phyloP scores from a whole-genome alignment of 1,140 invertebrate genomes.

The Pomacea maculata region DNA sequence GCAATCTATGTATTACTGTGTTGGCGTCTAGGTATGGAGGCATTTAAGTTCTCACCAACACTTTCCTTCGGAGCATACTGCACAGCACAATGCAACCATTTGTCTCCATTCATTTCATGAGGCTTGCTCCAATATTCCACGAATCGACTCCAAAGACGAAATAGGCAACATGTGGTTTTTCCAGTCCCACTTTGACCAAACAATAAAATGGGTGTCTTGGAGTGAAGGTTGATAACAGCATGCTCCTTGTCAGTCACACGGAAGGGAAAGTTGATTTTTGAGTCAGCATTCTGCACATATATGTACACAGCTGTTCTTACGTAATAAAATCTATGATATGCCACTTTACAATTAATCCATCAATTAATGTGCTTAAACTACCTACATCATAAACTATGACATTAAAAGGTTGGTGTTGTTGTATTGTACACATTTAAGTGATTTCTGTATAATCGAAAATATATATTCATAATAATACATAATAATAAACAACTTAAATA shows the following conservation, averaged over 20 bases:
- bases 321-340: no score
- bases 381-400: no score
- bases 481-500: no score
- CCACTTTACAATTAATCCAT: no score
- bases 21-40: no score
- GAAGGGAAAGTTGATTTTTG: slow-evolving; percentile 61
- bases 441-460: no score
- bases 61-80: slow-evolving; percentile 28
- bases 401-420: no score
- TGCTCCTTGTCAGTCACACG: slow-evolving; percentile 60
- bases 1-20: no score
- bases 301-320: no score
- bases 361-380: no score
- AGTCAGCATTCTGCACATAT: slow-evolving; percentile 42
- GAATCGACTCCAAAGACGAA: slow-evolving; percentile 56
- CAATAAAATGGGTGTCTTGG: slow-evolving; percentile 49
- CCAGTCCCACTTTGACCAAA: slow-evolving; percentile 60
- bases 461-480: no score
- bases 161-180: slow-evolving; percentile 62
- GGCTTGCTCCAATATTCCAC: slow-evolving; percentile 54
- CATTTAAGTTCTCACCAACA: slow-evolving; percentile 14
- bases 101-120: slow-evolving; percentile 35
- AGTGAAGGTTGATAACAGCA: slow-evolving; percentile 57
- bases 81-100: slow-evolving; percentile 38
- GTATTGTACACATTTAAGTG: no score